These are phyloP conservation scores for Dendrolimus houi DNA, from an alignment of 2,888 invertebrate genomes.

Conservation along the genomic window DNA sequence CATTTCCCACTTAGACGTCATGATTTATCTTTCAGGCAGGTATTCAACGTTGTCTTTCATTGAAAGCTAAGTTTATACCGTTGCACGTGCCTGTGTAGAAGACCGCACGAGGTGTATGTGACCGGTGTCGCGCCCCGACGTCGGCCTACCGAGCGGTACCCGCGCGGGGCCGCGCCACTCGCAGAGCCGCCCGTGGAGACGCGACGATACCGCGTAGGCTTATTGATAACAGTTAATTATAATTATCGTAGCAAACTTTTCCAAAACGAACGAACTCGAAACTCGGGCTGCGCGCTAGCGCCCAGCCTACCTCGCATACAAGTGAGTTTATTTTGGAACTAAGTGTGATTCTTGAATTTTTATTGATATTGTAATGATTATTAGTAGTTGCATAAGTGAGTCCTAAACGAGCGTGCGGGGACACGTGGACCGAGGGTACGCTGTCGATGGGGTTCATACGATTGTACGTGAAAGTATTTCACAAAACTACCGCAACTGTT, in stretches of 20 bases:
- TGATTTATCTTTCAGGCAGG: constrained; percentile 21
- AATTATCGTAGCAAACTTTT: constrained; percentile 76
- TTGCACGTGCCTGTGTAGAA: constrained; percentile 9
- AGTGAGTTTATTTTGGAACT: constrained; percentile 86
- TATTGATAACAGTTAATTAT: constrained; percentile 74
- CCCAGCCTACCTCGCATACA: constrained; percentile 83
- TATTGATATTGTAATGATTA: constrained; percentile 76
- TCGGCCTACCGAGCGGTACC: constrained; percentile 5
- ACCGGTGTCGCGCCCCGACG: constrained; percentile 15
- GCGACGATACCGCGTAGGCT: constrained; percentile 72
- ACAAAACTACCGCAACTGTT: neutral
- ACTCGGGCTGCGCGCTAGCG: constrained; percentile 75
- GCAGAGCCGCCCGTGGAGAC: constrained; percentile 57
- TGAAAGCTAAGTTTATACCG: constrained; percentile 14
- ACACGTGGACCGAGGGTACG: constrained; percentile 34
- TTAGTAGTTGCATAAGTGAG: constrained; percentile 74
- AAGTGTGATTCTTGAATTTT: constrained; percentile 84
- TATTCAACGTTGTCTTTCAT: constrained; percentile 20
- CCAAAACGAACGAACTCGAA: constrained; percentile 79
- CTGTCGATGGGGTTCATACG: constrained; percentile 4
- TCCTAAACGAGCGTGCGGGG: constrained; percentile 46
- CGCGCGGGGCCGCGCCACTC: constrained; percentile 17
- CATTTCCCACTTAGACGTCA: constrained; percentile 7
- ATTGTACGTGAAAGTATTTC: no score
- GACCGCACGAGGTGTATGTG: neutral